Evolutionary conservation across 1,140 invertebrate genomes (phyloP), one percentile per base, ranked within the genome.

Genomic region (Drosophila quadrilineata): DNA sequence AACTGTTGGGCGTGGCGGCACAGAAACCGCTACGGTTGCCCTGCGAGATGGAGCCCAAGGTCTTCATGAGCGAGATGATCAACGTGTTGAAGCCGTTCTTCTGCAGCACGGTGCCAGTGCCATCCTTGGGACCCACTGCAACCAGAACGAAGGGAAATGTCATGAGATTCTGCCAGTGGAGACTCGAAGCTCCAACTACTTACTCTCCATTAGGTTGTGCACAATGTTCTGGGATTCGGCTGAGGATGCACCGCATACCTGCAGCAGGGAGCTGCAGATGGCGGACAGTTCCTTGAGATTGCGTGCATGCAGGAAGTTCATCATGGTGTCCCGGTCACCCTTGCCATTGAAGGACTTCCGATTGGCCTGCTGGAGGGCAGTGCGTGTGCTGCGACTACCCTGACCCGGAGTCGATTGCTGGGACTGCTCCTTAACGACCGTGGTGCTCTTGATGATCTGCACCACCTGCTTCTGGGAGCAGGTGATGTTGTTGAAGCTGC

Each of bases 71-170:
- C 0, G 79, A 66, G 5, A 63, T 24, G 16, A 75, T 77, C 0
- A 84, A 33, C 16, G 76, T 77, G 43, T 73, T 73, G 0, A 84
- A 84, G 8, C 63, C 73, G 8, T 82, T 84, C n/a, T 59, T 36
- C 14, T 82, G 77, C 4, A 84, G 14, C 6, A 66, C 71, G 3
- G 49, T 28, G 21, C 21, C 41, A 4, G n/a, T 17, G 2, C 2
- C 24, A 2, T 52, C 58, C 21, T 85, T 57, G 10, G 79, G 60
- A n/a, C 65, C 65, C 79, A 84, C 77, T 84, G 28, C n/a, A 62
- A 69, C 3, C n/a, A 3, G 0, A 0, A 16, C 5, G 35, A 6
- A 9, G 4, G 5, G 0, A 8, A 38, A 3, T n/a, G n/a, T n/a
- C n/a, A n/a, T n/a, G n/a, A n/a, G n/a, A n/a, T n/a, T n/a, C n/a